phyloP scores from a whole-genome alignment of 2,888 invertebrate species.

The Strigamia crassipes region DNA sequence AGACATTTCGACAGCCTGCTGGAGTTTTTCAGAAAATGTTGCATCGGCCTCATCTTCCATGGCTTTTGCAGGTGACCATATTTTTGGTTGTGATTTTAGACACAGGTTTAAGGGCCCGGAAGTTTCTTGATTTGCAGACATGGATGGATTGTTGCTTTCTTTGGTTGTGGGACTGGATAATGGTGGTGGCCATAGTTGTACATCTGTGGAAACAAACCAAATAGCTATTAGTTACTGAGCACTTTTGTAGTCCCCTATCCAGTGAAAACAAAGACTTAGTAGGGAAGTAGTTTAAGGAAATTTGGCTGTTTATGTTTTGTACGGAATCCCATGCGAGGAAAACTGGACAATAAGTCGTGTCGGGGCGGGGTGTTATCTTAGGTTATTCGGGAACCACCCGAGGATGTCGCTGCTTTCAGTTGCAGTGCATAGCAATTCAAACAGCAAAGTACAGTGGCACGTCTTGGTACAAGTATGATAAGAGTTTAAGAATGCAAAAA shows the following conservation, averaged over 20 bases:
- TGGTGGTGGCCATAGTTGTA: neutral
- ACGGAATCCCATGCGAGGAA: too few relatives aligned
- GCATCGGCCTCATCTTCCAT: conserved; percentile 6
- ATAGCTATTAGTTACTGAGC: neutral
- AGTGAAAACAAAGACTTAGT: neutral
- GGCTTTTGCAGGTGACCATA: conserved; percentile 46
- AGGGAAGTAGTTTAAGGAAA: too few relatives aligned
- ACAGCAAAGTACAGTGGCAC: too few relatives aligned
- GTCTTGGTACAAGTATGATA: too few relatives aligned
- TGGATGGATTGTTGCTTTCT: neutral
- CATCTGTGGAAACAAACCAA: neutral
- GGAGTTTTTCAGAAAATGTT: neutral
- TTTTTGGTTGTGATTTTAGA: conserved; percentile 8
- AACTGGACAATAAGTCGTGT: too few relatives aligned
- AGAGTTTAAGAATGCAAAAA: too few relatives aligned
- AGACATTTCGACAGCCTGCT: neutral
- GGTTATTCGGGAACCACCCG: too few relatives aligned
- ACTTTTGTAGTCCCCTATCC: neutral
- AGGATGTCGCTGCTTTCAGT: too few relatives aligned
- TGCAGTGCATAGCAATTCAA: too few relatives aligned
- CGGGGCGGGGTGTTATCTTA: too few relatives aligned
- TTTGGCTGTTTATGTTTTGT: too few relatives aligned
- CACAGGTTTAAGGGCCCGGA: conserved; percentile 36
- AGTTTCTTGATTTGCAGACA: neutral
- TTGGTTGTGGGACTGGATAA: neutral